Percentiles rank a stretch among this genome's conserved stretches.
phyloP scores from a whole-genome alignment of 2,888 invertebrate genomes.

The Smittia aterrima region DNA sequence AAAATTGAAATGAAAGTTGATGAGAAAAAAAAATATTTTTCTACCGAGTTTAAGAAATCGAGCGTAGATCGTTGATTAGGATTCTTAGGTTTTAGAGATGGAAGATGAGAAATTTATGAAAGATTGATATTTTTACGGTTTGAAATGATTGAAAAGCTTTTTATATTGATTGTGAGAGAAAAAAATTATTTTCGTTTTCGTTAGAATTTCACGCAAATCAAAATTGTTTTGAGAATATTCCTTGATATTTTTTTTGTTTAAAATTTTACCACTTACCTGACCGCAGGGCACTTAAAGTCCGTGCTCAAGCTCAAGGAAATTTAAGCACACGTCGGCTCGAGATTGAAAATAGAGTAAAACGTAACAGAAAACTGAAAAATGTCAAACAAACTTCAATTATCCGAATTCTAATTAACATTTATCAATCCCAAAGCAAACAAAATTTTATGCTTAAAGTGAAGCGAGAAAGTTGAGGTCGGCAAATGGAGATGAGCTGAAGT shows the following conservation, averaged over 20 bases:
- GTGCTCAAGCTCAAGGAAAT: background rate
- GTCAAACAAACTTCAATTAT: background rate
- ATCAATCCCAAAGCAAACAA: background rate
- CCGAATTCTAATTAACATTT: too few relatives aligned
- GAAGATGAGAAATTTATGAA: background rate
- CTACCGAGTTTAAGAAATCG: background rate
- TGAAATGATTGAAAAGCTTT: background rate
- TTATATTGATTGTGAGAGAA: background rate
- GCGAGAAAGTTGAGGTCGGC: background rate
- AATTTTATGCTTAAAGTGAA: background rate
- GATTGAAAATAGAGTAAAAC: too few relatives aligned
- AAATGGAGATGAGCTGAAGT: background rate
- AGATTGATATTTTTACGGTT: background rate
- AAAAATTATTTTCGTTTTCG: background rate
- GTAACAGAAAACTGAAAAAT: too few relatives aligned
- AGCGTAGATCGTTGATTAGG: constrained; percentile 9
- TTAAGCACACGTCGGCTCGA: background rate
- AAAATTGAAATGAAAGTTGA: too few relatives aligned
- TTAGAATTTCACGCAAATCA: background rate
- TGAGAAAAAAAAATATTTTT: background rate
- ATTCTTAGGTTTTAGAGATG: background rate
- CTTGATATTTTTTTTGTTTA: background rate
- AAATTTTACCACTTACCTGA: background rate
- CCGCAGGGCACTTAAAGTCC: background rate
- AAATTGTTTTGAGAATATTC: constrained; percentile 4